These are phyloP conservation scores for Drosophila cyrtoloma DNA, from an alignment of 2,888 invertebrate genomes.

Conservation along the genomic window DNA sequence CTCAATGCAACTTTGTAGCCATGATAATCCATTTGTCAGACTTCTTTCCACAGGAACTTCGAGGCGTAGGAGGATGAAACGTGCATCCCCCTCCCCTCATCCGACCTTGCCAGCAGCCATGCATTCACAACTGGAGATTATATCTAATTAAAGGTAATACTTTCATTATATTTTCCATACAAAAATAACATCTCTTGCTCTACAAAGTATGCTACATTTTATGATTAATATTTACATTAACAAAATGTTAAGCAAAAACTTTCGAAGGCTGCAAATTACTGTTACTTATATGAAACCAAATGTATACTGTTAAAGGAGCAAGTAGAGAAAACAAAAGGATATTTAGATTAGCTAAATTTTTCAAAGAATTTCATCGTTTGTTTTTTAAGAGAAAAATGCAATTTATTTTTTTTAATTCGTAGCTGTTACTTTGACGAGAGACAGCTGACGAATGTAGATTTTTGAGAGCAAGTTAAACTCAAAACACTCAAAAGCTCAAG, in stretches of 20 bases:
- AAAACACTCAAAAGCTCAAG: not conserved
- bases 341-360: not conserved
- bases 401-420: not conserved
- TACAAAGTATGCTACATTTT: constrained; percentile 17
- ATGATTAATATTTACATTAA: not conserved
- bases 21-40: not conserved
- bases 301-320: not conserved
- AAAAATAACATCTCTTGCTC: not conserved
- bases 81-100: rapidly evolving
- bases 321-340: not conserved
- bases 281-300: not conserved
- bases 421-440: not conserved
- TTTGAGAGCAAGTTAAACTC: not conserved
- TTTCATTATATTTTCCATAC: not conserved
- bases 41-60: not conserved
- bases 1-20: not conserved
- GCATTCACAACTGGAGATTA: not conserved
- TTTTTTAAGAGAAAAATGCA: not conserved
- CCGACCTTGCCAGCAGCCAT: not conserved
- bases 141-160: not conserved
- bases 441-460: not conserved
- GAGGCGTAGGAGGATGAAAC: not conserved
- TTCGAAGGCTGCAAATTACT: not conserved
- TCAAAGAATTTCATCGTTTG: not conserved
- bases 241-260: not conserved